Evolutionary conservation across 2,797 vertebrate species (phyloP).

Genomic region (Merluccius polli): DNA sequence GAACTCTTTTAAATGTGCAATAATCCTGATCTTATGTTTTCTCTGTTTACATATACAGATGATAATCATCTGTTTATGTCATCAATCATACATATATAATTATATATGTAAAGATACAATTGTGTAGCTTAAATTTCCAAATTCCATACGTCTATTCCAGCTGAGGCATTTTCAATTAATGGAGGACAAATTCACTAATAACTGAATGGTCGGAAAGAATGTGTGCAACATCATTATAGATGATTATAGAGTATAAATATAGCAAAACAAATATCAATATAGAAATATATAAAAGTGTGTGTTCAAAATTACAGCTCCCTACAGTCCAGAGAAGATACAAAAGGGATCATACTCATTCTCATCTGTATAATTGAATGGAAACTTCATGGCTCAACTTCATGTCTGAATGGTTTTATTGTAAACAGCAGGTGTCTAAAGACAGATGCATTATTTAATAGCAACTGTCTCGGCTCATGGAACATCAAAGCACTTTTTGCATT

Average conservation of each 20-base stretch:
- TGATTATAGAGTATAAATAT: slow-evolving; percentile 2
- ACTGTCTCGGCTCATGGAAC: not conserved
- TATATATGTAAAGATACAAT: not conserved
- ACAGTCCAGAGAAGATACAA: not conserved
- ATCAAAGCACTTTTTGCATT: not conserved
- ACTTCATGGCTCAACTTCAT: not conserved
- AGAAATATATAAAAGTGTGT: slow-evolving; percentile 1
- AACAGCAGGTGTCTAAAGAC: not conserved
- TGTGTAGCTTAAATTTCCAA: not conserved
- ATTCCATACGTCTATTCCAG: not conserved
- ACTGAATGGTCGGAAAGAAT: not conserved
- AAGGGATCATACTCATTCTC: not conserved
- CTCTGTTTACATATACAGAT: not conserved
- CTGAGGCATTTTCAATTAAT: not conserved
- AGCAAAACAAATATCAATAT: not conserved
- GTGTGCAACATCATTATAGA: not conserved
- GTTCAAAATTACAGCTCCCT: not conserved
- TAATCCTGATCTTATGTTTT: too few relatives aligned
- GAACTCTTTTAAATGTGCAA: too few relatives aligned
- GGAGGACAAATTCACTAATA: not conserved
- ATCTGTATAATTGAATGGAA: not conserved
- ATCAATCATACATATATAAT: not conserved
- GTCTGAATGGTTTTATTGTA: not conserved
- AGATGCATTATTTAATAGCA: not conserved
- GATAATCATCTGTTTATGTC: not conserved